A percentile compares a stretch with the other conserved stretches of the same genome.
These are phyloP conservation scores for Hafferia zeledoni DNA, from an alignment of 2,797 vertebrate species.

Conservation along the genomic window DNA sequence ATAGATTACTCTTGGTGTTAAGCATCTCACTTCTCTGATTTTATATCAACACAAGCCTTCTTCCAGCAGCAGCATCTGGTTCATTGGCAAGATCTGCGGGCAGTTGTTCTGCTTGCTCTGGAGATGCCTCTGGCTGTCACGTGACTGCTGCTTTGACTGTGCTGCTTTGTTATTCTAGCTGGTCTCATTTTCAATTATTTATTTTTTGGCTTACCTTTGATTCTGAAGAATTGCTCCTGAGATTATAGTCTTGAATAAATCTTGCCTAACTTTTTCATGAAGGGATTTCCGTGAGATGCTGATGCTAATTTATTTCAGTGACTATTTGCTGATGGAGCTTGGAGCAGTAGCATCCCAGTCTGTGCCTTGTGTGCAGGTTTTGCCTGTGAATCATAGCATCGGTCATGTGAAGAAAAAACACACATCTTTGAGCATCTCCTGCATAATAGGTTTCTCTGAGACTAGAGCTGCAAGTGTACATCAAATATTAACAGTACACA, in stretches of 20 bases:
- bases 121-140: conserved; percentile 41
- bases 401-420: conserved; percentile 21
- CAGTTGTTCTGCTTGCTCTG: conserved; percentile 39
- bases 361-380: conserved; percentile 4
- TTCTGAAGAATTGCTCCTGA: neutral
- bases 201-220: conserved; percentile 23
- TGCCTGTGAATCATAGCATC: conserved; percentile 15
- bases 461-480: neutral
- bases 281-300: neutral
- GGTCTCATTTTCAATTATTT: neutral
- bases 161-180: conserved; percentile 43
- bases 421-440: neutral
- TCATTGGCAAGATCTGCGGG: neutral
- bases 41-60: conserved; percentile 54
- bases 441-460: neutral
- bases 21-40: conserved; percentile 49
- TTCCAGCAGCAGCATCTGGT: conserved; percentile 68
- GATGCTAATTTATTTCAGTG: conserved; percentile 8
- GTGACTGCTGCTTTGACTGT: neutral
- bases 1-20: conserved; percentile 57
- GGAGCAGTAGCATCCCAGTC: neutral
- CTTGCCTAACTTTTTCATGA: neutral
- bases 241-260: conserved; percentile 24
- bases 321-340: neutral
- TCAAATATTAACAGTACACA: neutral